phyloP scores from a whole-genome alignment of 1,140 invertebrate genomes.

The Lepidurus arcticus region DNA sequence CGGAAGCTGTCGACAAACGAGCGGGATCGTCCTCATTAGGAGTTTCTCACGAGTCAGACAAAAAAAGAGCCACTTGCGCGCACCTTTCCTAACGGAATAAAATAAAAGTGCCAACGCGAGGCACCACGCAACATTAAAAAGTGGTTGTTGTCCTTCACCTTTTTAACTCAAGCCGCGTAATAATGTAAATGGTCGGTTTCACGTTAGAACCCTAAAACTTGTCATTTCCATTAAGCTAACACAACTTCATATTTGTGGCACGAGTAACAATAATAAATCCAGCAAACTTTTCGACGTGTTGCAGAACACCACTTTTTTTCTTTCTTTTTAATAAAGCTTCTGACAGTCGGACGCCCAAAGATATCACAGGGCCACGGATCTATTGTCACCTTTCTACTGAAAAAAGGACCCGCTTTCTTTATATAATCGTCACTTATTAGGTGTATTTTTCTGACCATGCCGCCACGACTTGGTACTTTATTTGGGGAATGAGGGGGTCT shows the following conservation, averaged over 20 bases:
- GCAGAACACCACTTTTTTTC: neutral
- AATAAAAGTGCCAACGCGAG: neutral
- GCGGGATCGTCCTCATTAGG: slow-evolving; percentile 2
- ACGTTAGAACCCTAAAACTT: neutral
- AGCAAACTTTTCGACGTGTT: neutral
- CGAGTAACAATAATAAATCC: slow-evolving; percentile 11
- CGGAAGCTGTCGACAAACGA: neutral
- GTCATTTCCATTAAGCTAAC: neutral
- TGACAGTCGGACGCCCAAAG: neutral
- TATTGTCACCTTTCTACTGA: neutral
- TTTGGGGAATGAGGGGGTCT: neutral
- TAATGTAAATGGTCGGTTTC: neutral
- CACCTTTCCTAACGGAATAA: too few relatives aligned
- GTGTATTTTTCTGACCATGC: neutral
- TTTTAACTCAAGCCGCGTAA: neutral
- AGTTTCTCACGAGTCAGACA: neutral
- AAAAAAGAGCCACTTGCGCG: neutral
- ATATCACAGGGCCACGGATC: neutral
- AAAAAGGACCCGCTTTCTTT: neutral
- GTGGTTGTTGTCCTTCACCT: neutral
- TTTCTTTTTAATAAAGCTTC: neutral
- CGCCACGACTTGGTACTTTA: slow-evolving; percentile 10
- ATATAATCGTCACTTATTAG: slow-evolving; percentile 13
- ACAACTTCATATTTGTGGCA: neutral
- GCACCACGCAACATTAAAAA: neutral